Evolutionary conservation across 2,113 vertebrate species (phyloP), one percentile per base, ranked within the genome.

Genomic region (Myiozetetes cayanensis): DNA sequence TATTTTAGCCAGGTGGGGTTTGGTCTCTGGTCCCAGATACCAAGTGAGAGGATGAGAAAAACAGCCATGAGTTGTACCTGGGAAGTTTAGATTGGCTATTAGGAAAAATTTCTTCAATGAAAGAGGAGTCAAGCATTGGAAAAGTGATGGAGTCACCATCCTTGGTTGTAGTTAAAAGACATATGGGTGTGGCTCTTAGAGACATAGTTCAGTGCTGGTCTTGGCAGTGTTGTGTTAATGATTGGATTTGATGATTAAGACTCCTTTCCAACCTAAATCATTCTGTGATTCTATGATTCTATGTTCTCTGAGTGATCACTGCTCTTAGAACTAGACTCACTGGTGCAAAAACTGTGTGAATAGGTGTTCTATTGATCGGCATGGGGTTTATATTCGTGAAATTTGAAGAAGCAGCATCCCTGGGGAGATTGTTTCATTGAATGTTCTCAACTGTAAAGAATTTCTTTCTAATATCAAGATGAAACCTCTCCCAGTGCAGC

Each of bases 131-230:
- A 59, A 44, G 5, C 20, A 21, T 6, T 71, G 17, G 12, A 70
- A 49, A 35, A 39, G 12, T 30, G 37, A 8, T 25, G 14, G 24
- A 28, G 16, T 44, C 14, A 59, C 2, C 9, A 14, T 21, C 7
- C 16, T 44, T 44, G 5, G 14, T 0, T 44, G 19, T 33, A 14
- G 33, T 47, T 49, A 19, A 35, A 58, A 58, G 8, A 25, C 0
- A 0, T 31, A 8, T 55, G 37, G 12, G 16, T 3, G 2, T 12
- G 27, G 7, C 4, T 3, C 12, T 10, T 28, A 44, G 7, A 5
- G 17, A 19, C 4, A 5, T 0, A 4, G 22, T 25, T 70, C 44
- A 47, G 14, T 43, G 7, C 23, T 70, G 39, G 27, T n/a, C 8
- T 58, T 37, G 14, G 16, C 5, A 3, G 5, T 41, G 11, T 11